Conservation (phyloP, 2,888 invertebrate genomes). For the Merodon equestris region DNA sequence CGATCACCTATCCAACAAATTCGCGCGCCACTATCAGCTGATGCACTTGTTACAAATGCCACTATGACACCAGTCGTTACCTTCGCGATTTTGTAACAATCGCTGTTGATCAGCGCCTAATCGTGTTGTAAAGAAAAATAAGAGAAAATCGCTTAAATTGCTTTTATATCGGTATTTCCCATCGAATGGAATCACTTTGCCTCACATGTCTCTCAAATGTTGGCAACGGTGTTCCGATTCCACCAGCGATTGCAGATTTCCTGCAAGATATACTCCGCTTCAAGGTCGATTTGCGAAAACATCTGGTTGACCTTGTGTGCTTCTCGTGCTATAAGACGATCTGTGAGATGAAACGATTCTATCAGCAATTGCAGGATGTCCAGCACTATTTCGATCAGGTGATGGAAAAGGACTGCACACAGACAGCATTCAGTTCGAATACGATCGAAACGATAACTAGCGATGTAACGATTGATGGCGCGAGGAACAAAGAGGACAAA, state of each 20-base stretch:
- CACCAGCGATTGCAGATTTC: background rate
- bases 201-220: constrained; percentile 2
- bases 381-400: background rate
- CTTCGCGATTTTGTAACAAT: background rate
- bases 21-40: no score
- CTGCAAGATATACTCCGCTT: constrained; percentile 4
- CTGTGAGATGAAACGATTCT: constrained; percentile 8
- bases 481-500: no score
- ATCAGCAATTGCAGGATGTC: constrained; percentile 12
- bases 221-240: background rate
- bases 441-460: background rate
- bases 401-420: background rate
- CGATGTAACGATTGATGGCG: background rate
- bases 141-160: background rate
- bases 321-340: constrained; percentile 6
- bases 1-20: no score
- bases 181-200: background rate
- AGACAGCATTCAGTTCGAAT: background rate
- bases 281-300: no score
- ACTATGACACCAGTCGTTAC: background rate
- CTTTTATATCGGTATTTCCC: no score
- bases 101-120: no score
- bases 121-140: background rate
- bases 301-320: background rate
- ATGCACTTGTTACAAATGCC: background rate